These are phyloP conservation scores for Phataginus tetradactyla DNA, from an alignment of 2,797 vertebrate genomes.

Conservation along the genomic window DNA sequence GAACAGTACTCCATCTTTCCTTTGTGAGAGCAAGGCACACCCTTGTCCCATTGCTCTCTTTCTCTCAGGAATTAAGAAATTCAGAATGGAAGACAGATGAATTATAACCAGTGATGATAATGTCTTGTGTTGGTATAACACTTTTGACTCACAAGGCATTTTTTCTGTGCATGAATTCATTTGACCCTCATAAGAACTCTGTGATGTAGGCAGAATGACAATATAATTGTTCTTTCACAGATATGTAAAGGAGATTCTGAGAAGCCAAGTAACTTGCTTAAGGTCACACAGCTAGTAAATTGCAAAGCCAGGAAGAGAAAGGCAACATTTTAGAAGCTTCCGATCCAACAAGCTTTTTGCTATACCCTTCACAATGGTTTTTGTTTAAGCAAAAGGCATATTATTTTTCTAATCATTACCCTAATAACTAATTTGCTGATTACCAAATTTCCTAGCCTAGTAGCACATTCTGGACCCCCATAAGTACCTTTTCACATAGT, in stretches of 20 bases:
- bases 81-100: neutral
- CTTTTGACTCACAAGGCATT: neutral
- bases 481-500: neutral
- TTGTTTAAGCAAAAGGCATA: neutral
- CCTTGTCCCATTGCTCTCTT: neutral
- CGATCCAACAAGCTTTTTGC: neutral
- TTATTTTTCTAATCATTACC: neutral
- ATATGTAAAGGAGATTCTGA: neutral
- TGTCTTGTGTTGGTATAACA: too few relatives aligned
- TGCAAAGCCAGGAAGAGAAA: neutral
- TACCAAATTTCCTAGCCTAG: neutral
- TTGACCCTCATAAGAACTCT: neutral
- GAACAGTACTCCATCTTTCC: fast-evolving
- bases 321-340: neutral
- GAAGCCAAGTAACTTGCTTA: neutral
- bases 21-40: neutral
- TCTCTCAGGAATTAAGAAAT: neutral
- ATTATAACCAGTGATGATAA: neutral
- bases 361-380: neutral
- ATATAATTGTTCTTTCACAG: neutral
- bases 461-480: neutral
- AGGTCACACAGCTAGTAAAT: neutral
- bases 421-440: neutral
- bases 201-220: neutral
- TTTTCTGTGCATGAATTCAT: neutral